Evolutionary conservation across 2,113 vertebrate species (phyloP), one percentile per base, ranked within the genome.

Genomic region (Deroptyus accipitrinus): DNA sequence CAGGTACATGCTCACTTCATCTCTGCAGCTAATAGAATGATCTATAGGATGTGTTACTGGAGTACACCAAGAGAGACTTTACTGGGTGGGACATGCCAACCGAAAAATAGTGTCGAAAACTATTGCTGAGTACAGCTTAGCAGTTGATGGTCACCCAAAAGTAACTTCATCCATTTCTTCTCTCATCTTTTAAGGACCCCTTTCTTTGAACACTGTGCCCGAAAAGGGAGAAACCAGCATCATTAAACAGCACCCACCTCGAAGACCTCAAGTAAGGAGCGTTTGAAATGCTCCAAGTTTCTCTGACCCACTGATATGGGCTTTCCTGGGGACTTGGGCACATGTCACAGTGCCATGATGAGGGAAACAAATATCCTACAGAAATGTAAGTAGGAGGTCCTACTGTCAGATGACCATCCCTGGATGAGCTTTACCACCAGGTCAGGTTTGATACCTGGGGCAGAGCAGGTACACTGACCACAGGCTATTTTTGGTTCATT

Each of bases 191-290:
- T 10, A 44, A 98, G 98, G 95, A 46, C 79, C 97, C 30, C 77
- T 96, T 64, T 95, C 95, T 44, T 95, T 96, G 94, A 92, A 93
- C 73, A 62, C 93, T 5, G 25, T 92, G 62, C 64, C 89, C 13
- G 97, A 96, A 42, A 63, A 77, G 9, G 78, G 88, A 84, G 98
- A 96, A 86, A 88, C 52, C 92, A 98, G 98, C 95, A 98, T 98
- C 95, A 98, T 98, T 86, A 98, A 98, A 68, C 96, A 95, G 57
- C 98, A 98, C 54, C 98, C 98, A 1, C 98, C 98, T 27, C 96
- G 95, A 67, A 98, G 97, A 94, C 97, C 96, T 49, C 98, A 98
- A 66, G 98, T 98, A 97, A 97, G 97, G 94, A 5, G 33, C 86
- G 87, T 62, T 93, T 90, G 83, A 90, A 88, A 73, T 49, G 20